These are phyloP conservation scores for Xestia rhomboidea DNA, from an alignment of 2,888 invertebrate species.

Conservation along the genomic window DNA sequence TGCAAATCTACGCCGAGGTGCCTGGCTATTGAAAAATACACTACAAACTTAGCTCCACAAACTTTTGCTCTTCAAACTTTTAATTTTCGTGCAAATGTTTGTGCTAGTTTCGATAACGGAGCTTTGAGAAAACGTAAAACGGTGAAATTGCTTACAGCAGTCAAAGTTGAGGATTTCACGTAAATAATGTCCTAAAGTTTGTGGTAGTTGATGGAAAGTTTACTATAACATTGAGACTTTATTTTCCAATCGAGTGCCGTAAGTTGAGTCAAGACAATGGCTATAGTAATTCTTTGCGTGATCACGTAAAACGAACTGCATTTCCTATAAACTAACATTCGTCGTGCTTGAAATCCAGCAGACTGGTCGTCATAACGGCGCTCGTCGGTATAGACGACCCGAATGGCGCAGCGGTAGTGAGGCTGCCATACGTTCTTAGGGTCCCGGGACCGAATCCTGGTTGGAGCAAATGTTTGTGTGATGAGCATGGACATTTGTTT, in stretches of 20 bases:
- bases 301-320: fast-evolving
- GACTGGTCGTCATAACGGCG: too few species aligned
- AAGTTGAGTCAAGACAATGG: not conserved
- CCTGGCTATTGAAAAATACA: not conserved
- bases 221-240: not conserved
- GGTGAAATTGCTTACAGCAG: slow-evolving; percentile 8
- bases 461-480: too few species aligned
- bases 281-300: too few species aligned
- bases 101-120: slow-evolving; percentile 23
- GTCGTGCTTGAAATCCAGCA: too few species aligned
- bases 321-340: too few species aligned
- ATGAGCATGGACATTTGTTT: too few species aligned
- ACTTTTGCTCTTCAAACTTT: slow-evolving; percentile 69
- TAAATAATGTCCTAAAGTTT: not conserved
- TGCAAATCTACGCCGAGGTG: not conserved
- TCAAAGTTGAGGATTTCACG: not conserved
- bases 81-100: slow-evolving; percentile 64
- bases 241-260: not conserved
- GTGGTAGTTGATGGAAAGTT: not conserved
- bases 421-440: too few species aligned
- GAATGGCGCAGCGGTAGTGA: too few species aligned
- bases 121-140: slow-evolving; percentile 16
- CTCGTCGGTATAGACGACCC: too few species aligned
- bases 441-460: too few species aligned
- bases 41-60: slow-evolving; percentile 30